These are phyloP conservation scores for Cinara cedri DNA, from an alignment of 2,888 invertebrate species.

Conservation along the genomic window DNA sequence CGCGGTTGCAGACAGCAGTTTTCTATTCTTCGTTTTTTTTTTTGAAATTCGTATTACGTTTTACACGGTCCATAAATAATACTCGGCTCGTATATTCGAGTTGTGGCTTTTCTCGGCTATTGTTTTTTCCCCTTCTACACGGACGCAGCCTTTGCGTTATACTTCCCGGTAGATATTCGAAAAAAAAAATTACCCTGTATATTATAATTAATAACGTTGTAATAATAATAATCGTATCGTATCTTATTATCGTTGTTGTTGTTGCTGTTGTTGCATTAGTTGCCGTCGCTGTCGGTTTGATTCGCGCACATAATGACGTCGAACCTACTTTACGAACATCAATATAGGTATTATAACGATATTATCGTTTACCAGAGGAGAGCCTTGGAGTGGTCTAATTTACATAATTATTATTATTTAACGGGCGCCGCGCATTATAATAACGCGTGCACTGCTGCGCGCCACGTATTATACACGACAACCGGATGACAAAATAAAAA, in stretches of 20 bases:
- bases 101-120: too few relatives aligned
- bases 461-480: background rate
- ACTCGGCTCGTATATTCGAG: too few relatives aligned
- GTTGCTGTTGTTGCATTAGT: background rate
- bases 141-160: too few relatives aligned
- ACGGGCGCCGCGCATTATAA: conserved; percentile 11
- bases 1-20: too few relatives aligned
- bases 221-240: background rate
- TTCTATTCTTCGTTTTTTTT: too few relatives aligned
- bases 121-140: too few relatives aligned
- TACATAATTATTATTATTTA: background rate
- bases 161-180: too few relatives aligned
- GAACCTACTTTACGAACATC: background rate
- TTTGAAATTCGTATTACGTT: too few relatives aligned
- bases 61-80: too few relatives aligned
- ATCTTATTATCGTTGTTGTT: background rate
- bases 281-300: background rate
- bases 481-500: conserved; percentile 10
- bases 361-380: background rate
- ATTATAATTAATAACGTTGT: background rate
- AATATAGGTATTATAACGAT: background rate
- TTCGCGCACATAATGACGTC: background rate
- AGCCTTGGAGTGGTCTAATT: background rate
- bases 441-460: background rate
- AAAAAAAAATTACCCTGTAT: too few relatives aligned